A percentile compares a stretch with the other conserved stretches of the same genome.
Evolutionary conservation across 1,140 invertebrate genomes (phyloP).

Genomic region (Mamestra configurata): DNA sequence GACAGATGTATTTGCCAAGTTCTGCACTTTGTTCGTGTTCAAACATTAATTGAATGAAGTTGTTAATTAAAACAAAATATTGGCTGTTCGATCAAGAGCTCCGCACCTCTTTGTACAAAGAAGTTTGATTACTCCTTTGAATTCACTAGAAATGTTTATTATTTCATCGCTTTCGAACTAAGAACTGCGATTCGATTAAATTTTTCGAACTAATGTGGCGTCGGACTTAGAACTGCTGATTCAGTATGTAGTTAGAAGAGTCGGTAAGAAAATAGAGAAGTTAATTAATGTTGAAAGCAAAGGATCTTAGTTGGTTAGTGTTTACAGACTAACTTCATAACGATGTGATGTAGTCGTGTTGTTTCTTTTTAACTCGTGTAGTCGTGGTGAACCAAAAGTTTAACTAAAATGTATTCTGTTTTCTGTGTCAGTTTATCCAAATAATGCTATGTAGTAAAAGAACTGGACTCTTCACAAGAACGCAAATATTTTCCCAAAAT

Average conservation of each 20-base stretch:
- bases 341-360: not conserved
- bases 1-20: conserved; percentile 33
- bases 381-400: too few species aligned
- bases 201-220: not conserved
- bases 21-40: conserved; percentile 8
- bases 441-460: too few species aligned
- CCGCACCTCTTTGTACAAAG: not conserved
- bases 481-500: not conserved
- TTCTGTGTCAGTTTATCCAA: too few species aligned
- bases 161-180: not conserved
- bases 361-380: not conserved
- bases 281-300: conserved; percentile 4
- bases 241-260: not conserved
- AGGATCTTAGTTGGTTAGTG: not conserved
- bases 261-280: not conserved
- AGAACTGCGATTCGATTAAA: not conserved
- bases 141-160: not conserved
- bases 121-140: conserved; percentile 14
- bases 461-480: not conserved
- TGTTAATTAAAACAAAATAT: conserved; percentile 45
- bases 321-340: not conserved
- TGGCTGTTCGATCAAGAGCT: not conserved
- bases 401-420: too few species aligned
- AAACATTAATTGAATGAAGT: conserved; percentile 21
- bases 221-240: conserved; percentile 10